These are phyloP conservation scores for Agraylea sexmaculata DNA, from an alignment of 1,140 invertebrate species.

Conservation along the genomic window DNA sequence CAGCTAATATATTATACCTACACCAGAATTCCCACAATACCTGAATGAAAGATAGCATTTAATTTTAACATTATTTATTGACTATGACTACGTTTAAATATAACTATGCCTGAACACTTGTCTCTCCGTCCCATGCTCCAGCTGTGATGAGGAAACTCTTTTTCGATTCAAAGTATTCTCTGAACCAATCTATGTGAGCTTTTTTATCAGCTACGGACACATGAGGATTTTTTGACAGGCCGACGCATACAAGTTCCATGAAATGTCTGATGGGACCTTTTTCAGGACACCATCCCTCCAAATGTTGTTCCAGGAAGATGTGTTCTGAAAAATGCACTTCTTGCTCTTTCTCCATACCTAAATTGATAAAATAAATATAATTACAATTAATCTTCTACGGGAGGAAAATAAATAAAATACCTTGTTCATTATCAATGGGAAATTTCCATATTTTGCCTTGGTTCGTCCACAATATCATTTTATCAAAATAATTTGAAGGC, in stretches of 20 bases:
- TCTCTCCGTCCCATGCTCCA: constrained; percentile 28
- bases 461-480: constrained; percentile 90
- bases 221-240: constrained; percentile 91
- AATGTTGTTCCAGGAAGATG: constrained; percentile 78
- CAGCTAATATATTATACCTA: no score
- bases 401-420: constrained; percentile 41
- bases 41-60: no score
- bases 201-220: constrained; percentile 77
- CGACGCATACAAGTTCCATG: constrained; percentile 91
- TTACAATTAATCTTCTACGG: constrained; percentile 13
- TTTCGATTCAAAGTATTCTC: constrained; percentile 79
- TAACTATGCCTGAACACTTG: no score
- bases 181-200: constrained; percentile 88
- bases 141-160: constrained; percentile 58
- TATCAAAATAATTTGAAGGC: constrained; percentile 81
- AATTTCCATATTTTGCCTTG: constrained; percentile 94
- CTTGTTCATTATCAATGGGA: constrained; percentile 96
- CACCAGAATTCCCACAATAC: no score
- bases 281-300: constrained; percentile 79
- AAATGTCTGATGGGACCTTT: constrained; percentile 86
- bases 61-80: no score
- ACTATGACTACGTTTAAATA: no score
- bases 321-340: constrained; percentile 82
- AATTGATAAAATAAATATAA: constrained; percentile 23
- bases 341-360: constrained; percentile 67